Conservation (phyloP, 2,888 invertebrate genomes). For the Polyommatus icarus region DNA sequence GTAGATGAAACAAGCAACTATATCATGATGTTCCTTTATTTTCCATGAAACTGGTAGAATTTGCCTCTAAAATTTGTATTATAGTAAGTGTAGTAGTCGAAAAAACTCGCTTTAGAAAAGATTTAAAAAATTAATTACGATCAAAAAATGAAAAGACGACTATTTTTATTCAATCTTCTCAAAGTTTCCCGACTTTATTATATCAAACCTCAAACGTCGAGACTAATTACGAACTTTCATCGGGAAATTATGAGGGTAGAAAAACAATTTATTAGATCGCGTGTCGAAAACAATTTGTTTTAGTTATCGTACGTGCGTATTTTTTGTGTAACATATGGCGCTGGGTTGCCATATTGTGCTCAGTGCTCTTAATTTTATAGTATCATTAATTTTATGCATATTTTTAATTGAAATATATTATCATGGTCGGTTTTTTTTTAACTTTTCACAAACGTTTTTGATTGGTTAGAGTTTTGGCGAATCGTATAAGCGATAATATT, state of each 20-base stretch:
- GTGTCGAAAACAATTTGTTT: constrained; percentile 19
- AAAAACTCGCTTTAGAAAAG: background rate
- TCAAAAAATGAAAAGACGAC: background rate
- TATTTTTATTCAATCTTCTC: constrained; percentile 7
- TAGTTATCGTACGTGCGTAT: constrained; percentile 3
- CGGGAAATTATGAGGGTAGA: constrained; percentile 21
- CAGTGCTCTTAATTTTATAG: constrained; percentile 16
- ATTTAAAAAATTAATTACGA: background rate
- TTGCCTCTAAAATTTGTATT: too few relatives aligned
- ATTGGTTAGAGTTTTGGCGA: too few relatives aligned
- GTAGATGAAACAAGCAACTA: too few relatives aligned
- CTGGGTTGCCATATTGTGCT: constrained; percentile 9
- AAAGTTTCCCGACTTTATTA: constrained; percentile 1
- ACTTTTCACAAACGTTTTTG: too few relatives aligned
- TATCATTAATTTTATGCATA: background rate
- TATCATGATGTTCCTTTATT: too few relatives aligned
- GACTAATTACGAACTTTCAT: constrained; percentile 27
- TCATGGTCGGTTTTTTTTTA: background rate
- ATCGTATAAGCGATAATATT: too few relatives aligned
- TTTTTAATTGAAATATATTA: background rate
- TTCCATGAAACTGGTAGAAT: too few relatives aligned
- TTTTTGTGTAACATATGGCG: constrained; percentile 22
- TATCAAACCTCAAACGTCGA: background rate
- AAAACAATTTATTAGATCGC: constrained; percentile 22
- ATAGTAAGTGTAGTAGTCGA: too few relatives aligned